Base-by-base conservation (phyloP, 1,140 invertebrate genomes). In the Procambarus clarkii region DNA sequence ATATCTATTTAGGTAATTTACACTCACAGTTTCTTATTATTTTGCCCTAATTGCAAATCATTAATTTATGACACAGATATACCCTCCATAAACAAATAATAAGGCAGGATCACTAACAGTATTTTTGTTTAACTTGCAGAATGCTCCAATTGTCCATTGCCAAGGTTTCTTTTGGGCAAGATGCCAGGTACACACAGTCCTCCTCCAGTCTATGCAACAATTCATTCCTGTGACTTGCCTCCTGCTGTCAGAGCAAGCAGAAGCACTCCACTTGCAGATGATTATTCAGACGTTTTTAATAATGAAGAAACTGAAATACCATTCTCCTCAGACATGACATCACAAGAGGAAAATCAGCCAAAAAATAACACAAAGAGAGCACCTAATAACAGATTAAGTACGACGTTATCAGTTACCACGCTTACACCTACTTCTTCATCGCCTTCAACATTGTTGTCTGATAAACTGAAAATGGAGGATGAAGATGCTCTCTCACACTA, bases 161-260 rank as follows among this genome's bases (percentile, higher is more conserved):
- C 86, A 15, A 69, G 46, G 50, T 88, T 81, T 54, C 64, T 88
- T 15, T 81, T 46, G 71, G 79, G 86, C 7, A 46, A 88, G 50
- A 88, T 82, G 21, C 86, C 86, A 15, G 34, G 34, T 11, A 24
- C 15, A 13, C 44, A 81, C 3, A 4, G 58, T 64, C 48, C 79
- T 24, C 86, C 86, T 34, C 45, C 86, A 69, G 79, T 81, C 8
- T 88, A 88, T 54, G 86, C 60, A 48, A 81, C 64, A 18, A 81
- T 88, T n/a, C 77, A 88, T 45, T 48, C 78, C 21, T 88, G 86
- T 45, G 11, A 21, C 9, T 11, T 45, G 9, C 2, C 21, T 7
- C 5, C 74, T 9, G 9, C 13, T 34, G n/a, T 34, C 24, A 50
- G 71, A 78, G 71, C 18, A 21, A 24, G 46, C n/a, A 64, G 86